Evolutionary conservation across 2,113 vertebrate genomes (phyloP), one percentile per base, ranked within the genome.

Genomic region (Poeciliopsis turrubarensis): DNA sequence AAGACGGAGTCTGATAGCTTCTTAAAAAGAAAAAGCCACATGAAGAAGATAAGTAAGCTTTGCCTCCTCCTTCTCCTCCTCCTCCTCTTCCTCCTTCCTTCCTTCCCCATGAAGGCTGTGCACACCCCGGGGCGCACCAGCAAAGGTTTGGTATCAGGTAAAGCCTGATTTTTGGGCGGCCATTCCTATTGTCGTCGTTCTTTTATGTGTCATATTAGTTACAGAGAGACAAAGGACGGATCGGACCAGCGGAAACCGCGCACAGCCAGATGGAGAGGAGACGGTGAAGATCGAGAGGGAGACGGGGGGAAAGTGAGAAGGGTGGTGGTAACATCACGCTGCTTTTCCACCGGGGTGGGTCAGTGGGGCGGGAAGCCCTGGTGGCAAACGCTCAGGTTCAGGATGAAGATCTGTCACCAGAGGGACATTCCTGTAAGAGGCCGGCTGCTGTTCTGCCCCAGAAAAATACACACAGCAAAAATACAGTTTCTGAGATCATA

Each of bases 131-230:
- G 85, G 89, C 84, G 81, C 80, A 68, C 57, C 65, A 80, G 88
- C 73, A 85, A 88, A 86, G 77, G 79, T 78, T 83, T 26, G 60
- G 86, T 92, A 84, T 93, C 85, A 82, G 88, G 90, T 92, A 86
- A 87, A 81, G 77, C 86, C 86, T 83, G 72, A 84, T 87, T 84
- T 37, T 84, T 74, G 70, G 71, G 87, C 89, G 82, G 90, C 87
- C 69, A 65, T 79, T 85, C 27, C 82, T 79, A 83, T 93, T 92
- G 88, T 91, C 73, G 34, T 11, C 17, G 17, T 70, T 68, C 89
- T 92, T 93, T 94, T 89, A 91, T 91, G 83, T 93, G 85, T 90
- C 84, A 90, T 94, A 93, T 92, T 89, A 86, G 89, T 93, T 93
- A 92, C 91, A 91, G 73, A 25, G 77, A 82, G 88, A 94, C 92